Evolutionary conservation across 2,113 vertebrate genomes (phyloP).

Genomic region (Toxostoma redivivum): DNA sequence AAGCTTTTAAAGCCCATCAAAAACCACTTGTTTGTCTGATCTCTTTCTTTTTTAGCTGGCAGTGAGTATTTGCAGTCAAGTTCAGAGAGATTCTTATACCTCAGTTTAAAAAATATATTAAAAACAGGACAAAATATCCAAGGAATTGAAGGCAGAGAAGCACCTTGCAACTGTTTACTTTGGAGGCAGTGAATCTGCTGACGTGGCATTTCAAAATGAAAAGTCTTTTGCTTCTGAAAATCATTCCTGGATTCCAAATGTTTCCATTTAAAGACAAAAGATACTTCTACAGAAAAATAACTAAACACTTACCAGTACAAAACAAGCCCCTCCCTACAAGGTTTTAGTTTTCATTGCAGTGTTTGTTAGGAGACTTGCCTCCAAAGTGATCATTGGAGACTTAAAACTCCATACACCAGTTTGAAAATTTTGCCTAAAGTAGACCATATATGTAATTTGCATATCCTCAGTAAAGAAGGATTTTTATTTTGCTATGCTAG

Average conservation of each 20-base stretch:
- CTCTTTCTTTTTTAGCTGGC: slow-evolving; percentile 13
- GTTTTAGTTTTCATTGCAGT: background rate
- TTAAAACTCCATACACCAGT: background rate
- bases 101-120: background rate
- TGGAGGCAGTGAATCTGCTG: slow-evolving; percentile 10
- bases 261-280: background rate
- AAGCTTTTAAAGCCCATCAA: slow-evolving; percentile 22
- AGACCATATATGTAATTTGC: background rate
- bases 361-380: background rate
- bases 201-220: background rate
- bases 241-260: background rate
- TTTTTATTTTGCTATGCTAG: background rate
- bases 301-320: background rate
- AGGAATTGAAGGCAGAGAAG: slow-evolving; percentile 8
- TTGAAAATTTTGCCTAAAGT: background rate
- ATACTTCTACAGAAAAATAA: background rate
- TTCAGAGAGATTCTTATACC: slow-evolving; percentile 40
- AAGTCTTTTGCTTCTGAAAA: background rate
- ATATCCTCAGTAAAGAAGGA: background rate
- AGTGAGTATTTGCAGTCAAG: background rate
- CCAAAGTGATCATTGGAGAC: background rate
- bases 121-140: slow-evolving; percentile 8
- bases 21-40: slow-evolving; percentile 13
- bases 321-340: background rate
- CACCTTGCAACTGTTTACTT: slow-evolving; percentile 46